Base-by-base conservation (phyloP, 1,140 invertebrate species). In the Hyles euphorbiae region DNA sequence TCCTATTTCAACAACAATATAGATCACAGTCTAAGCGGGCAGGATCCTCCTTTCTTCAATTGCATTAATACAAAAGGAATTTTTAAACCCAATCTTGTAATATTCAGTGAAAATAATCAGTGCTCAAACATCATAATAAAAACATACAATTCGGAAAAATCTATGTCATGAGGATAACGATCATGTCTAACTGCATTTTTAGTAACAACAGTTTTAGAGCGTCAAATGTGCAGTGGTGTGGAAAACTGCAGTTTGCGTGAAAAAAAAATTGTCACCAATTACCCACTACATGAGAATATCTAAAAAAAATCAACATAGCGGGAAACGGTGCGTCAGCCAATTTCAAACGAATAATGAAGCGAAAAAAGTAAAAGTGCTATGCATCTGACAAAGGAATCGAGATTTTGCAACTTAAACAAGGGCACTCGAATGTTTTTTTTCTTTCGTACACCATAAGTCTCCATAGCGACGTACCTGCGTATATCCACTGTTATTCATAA, bases 341-440 rank as follows among this genome's bases (percentile, higher is more conserved):
- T 61, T 32, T 59, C 36, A 34, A 56, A 65, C 61, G 63, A 64
- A 61, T 51, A 44, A 54, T 52, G 61, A 60, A 33, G 54, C 57
- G 67, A 55, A 73, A 82, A 87, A 87, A 85, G 81, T 87, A 87
- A 87, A 87, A 87, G 84, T 87, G 61, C 61, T 47, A 58, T 72
- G 61, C 70, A 74, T 76, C 68, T 83, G 74, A 87, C 84, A 87
- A 87, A 87, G 83, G 78, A 86, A 78, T 71, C 59, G 65, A 78
- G 81, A 84, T 87, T 87, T 84, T 76, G 79, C 81, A 87, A 84
- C 65, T 70, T 56, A 72, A 82, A 79, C 81, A 87, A 83, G 82
- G 81, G 78, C 83, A 82, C 72, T 70, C 52, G 65, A 73, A 74
- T 78, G 71, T 77, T 84, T 78, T 76, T 77, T 72, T 75, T 67